These are phyloP conservation scores for Gopherus evgoodei DNA, from an alignment of 2,113 vertebrate species.

Conservation along the genomic window DNA sequence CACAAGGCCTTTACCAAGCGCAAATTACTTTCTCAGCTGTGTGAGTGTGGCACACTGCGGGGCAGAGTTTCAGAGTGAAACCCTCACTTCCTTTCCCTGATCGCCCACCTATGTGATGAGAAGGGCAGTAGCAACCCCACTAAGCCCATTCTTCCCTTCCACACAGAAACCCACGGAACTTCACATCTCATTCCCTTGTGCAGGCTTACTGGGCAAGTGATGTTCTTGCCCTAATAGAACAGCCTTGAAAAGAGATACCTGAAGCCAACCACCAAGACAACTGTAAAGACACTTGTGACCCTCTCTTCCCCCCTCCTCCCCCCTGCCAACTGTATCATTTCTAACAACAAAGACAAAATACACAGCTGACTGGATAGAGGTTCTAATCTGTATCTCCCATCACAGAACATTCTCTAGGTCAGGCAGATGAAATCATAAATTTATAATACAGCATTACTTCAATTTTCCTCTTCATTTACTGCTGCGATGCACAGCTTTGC, in stretches of 20 bases:
- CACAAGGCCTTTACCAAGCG: not conserved
- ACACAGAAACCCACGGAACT: not conserved
- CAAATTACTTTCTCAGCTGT: not conserved
- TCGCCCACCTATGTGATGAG: not conserved
- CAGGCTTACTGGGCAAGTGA: not conserved
- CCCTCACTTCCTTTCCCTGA: no score
- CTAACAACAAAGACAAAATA: constrained; percentile 35
- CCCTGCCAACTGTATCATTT: not conserved
- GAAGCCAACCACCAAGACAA: not conserved
- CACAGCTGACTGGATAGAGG: constrained; percentile 24
- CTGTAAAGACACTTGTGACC: not conserved
- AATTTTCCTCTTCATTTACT: constrained; percentile 99
- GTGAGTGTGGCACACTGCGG: not conserved
- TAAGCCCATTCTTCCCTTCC: not conserved
- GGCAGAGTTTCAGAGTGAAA: not conserved
- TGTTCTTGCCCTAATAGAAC: rapidly evolving
- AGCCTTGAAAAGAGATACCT: not conserved
- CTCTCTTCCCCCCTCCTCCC: not conserved
- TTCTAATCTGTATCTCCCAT: constrained; percentile 71
- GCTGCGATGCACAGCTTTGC: constrained; percentile 92
- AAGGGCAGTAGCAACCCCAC: not conserved
- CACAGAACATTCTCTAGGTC: constrained; percentile 84
- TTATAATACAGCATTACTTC: constrained; percentile 99
- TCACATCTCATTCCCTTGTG: not conserved
- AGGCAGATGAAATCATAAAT: constrained; percentile 94